Evolutionary conservation across 2,888 invertebrate genomes (phyloP).

Genomic region (Macrosiphum euphorbiae): DNA sequence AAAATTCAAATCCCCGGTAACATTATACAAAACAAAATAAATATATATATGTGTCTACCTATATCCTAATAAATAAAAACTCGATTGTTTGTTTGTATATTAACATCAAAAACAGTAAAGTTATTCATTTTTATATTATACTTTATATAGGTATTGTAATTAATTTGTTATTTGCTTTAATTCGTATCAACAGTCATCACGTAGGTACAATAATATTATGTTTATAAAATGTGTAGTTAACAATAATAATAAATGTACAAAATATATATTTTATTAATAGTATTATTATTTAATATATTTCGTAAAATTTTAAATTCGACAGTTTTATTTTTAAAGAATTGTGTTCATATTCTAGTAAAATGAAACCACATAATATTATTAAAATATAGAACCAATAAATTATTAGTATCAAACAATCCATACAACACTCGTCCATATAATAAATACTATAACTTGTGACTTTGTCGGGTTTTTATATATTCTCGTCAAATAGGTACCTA

Average conservation of each 20-base stretch:
- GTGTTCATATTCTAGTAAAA: not conserved
- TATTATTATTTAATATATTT: not conserved
- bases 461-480: not conserved
- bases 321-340: not conserved
- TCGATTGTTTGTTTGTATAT: not conserved
- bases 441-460: not conserved
- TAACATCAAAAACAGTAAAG: not conserved
- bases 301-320: not conserved
- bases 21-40: not conserved
- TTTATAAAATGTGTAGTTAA: not conserved
- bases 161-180: not conserved
- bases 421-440: not conserved
- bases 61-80: not conserved
- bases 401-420: not conserved
- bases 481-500: not conserved
- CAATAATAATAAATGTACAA: not conserved
- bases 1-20: not conserved
- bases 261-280: not conserved
- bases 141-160: not conserved
- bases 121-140: not conserved
- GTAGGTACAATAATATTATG: no score
- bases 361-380: not conserved
- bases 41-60: not conserved
- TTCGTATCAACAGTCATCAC: not conserved
- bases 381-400: not conserved